Evolutionary conservation across 2,113 vertebrate species (phyloP).

Genomic region (Bubo bubo): DNA sequence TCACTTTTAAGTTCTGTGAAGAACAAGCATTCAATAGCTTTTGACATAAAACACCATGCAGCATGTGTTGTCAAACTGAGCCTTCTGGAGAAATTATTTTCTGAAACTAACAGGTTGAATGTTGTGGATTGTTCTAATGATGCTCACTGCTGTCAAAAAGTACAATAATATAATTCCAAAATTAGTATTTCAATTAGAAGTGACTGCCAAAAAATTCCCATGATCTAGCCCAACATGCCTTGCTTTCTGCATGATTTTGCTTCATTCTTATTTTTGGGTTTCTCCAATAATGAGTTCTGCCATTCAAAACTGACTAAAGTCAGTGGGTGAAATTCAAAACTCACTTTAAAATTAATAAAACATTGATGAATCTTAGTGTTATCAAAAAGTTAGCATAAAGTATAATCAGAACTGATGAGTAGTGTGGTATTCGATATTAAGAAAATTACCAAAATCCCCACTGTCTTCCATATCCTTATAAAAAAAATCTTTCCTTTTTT

Average conservation of each 20-base stretch:
- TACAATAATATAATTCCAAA: background rate
- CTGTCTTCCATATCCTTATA: background rate
- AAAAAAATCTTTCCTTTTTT: background rate
- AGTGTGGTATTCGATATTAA: background rate
- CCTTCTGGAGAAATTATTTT: slow-evolving; percentile 14
- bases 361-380: background rate
- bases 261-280: background rate
- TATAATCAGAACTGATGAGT: background rate
- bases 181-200: background rate
- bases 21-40: background rate
- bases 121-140: background rate
- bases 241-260: background rate
- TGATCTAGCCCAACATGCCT: background rate
- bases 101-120: slow-evolving; percentile 9
- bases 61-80: background rate
- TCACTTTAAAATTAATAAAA: background rate
- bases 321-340: background rate
- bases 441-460: background rate
- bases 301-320: background rate
- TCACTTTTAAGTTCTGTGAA: background rate
- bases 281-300: background rate
- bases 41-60: background rate
- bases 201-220: background rate
- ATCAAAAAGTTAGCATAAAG: background rate
- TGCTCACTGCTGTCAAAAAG: background rate